These are phyloP conservation scores for Luffia ferchaultella DNA, from an alignment of 2,888 invertebrate species.

Conservation along the genomic window DNA sequence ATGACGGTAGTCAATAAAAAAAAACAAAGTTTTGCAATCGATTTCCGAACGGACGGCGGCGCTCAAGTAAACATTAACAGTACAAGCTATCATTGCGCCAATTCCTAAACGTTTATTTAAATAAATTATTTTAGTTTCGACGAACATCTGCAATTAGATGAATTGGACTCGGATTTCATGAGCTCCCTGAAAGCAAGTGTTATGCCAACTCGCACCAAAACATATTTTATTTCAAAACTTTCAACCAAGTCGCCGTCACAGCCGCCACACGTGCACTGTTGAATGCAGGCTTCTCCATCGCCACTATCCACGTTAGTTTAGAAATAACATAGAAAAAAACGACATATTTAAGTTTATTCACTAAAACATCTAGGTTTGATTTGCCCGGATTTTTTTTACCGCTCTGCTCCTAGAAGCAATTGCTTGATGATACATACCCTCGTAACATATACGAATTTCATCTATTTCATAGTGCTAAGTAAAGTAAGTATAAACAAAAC, in stretches of 20 bases:
- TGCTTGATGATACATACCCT: no score
- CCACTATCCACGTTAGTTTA: background rate
- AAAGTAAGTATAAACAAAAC: no score
- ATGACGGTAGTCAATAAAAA: no score
- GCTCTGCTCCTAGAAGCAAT: background rate
- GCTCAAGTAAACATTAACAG: constrained; percentile 24
- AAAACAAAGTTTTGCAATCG: constrained; percentile 5
- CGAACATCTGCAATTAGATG: constrained; percentile 38
- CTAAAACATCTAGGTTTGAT: background rate
- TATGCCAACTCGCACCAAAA: background rate
- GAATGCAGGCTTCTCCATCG: background rate
- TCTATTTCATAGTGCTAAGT: no score
- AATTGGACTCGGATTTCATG: constrained; percentile 30
- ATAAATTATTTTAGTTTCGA: constrained; percentile 38
- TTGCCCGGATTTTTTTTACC: background rate
- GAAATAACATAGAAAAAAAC: background rate
- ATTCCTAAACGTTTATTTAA: constrained; percentile 35
- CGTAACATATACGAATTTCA: no score
- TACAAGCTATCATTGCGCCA: constrained; percentile 39
- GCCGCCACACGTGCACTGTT: background rate
- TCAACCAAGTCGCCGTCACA: background rate
- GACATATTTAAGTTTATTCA: background rate
- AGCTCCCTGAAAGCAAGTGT: constrained; percentile 11
- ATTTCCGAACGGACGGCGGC: constrained; percentile 13
- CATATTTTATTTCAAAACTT: background rate